Evolutionary conservation across 2,888 invertebrate species (phyloP).

Genomic region (Scrobipalpa atriplicella): DNA sequence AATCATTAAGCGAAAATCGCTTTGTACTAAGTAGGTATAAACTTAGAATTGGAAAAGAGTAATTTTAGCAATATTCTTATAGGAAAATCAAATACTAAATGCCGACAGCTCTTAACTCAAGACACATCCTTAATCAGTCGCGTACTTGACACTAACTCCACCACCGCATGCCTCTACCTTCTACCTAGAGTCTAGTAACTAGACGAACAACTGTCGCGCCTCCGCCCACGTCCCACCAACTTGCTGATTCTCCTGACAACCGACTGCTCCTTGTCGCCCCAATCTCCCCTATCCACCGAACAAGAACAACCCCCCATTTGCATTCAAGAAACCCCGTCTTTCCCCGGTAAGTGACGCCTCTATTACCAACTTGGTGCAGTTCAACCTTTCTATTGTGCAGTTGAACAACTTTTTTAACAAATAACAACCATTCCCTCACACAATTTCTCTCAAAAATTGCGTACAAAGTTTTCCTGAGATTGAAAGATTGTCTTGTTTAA

Average conservation of each 20-base stretch:
- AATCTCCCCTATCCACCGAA: constrained; percentile 1
- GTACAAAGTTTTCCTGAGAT: neutral
- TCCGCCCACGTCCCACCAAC: neutral
- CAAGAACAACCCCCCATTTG: constrained; percentile 10
- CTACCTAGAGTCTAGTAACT: too few species aligned
- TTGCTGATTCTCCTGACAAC: constrained; percentile 6
- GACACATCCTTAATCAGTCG: neutral
- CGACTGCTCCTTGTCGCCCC: constrained; percentile 24
- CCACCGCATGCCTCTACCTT: neutral
- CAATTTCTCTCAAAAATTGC: neutral
- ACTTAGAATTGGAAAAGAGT: too few species aligned
- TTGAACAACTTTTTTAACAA: neutral
- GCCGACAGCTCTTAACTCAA: too few species aligned
- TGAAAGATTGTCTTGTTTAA: neutral
- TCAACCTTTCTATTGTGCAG: neutral
- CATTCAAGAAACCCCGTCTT: neutral
- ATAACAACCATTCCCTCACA: constrained; percentile 1
- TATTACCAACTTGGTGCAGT: constrained; percentile 2
- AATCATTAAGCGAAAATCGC: too few species aligned
- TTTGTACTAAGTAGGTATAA: too few species aligned
- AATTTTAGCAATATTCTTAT: too few species aligned
- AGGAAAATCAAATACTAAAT: too few species aligned
- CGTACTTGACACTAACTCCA: constrained; percentile 1
- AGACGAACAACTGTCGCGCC: neutral
- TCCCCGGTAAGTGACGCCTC: constrained; percentile 5